phyloP scores from a whole-genome alignment of 2,113 vertebrate genomes.

The Cariama cristata region DNA sequence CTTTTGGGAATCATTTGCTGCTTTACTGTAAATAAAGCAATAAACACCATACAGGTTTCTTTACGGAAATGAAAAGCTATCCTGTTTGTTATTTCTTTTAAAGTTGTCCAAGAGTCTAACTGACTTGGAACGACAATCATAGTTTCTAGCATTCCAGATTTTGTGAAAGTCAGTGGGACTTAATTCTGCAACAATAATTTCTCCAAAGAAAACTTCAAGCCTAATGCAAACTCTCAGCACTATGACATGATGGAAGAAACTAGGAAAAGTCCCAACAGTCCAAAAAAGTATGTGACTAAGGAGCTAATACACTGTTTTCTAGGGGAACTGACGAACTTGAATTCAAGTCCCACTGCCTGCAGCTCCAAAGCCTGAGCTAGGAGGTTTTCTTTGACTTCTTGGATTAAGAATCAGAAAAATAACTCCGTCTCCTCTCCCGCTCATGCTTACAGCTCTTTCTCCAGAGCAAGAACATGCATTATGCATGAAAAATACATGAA shows the following conservation, averaged over 20 bases:
- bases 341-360: neutral
- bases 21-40: neutral
- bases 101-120: neutral
- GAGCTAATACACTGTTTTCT: neutral
- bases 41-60: neutral
- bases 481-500: neutral
- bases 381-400: neutral
- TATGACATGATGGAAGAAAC: neutral
- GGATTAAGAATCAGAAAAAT: neutral
- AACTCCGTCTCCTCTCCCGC: neutral
- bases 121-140: fast-evolving
- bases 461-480: neutral
- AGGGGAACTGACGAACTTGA: neutral
- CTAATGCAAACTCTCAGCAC: neutral
- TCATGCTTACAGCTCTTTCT: neutral
- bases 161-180: neutral
- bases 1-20: neutral
- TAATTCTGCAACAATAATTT: neutral
- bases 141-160: neutral
- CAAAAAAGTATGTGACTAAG: neutral
- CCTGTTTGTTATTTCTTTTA: neutral
- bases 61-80: neutral
- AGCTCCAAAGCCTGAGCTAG: neutral
- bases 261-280: neutral
- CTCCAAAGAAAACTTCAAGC: neutral